Percentiles rank a stretch among this genome's conserved stretches.
phyloP scores from a whole-genome alignment of 2,888 invertebrate genomes.

The Phlogophora meticulosa region DNA sequence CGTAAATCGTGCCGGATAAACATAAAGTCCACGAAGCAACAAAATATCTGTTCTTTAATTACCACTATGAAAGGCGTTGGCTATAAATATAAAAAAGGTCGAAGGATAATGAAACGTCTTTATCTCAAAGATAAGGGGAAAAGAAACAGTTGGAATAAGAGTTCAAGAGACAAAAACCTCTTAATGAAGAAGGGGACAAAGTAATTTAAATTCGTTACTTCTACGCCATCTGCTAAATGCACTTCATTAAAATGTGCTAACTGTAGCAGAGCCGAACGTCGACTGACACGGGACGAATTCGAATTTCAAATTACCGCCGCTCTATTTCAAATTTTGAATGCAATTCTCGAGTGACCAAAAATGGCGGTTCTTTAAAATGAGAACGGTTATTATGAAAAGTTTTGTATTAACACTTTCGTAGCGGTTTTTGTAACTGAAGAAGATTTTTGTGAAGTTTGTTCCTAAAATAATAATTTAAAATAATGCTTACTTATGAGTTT shows the following conservation, averaged over 20 bases:
- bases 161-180: conserved; percentile 72
- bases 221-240: conserved; percentile 83
- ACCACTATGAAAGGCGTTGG: conserved; percentile 71
- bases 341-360: conserved; percentile 72
- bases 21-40: conserved; percentile 46
- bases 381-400: conserved; percentile 52
- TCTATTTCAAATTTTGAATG: conserved; percentile 80
- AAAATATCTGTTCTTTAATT: conserved; percentile 74
- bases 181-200: conserved; percentile 78
- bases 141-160: conserved; percentile 71
- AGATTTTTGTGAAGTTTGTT: not conserved
- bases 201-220: conserved; percentile 84
- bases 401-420: conserved; percentile 53
- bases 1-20: conserved; percentile 59
- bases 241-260: conserved; percentile 85
- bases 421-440: conserved; percentile 13
- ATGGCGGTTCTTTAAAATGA: conserved; percentile 59
- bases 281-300: conserved; percentile 77
- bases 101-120: conserved; percentile 82
- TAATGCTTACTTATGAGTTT: not conserved
- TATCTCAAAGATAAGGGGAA: conserved; percentile 77
- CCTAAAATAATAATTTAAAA: not conserved
- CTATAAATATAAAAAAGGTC: conserved; percentile 73
- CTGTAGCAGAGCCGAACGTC: conserved; percentile 71
- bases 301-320: conserved; percentile 80